Percentiles rank a stretch among this genome's conserved stretches.
Conservation (phyloP, 2,888 invertebrate genomes). For the Schizaphis graminum region DNA sequence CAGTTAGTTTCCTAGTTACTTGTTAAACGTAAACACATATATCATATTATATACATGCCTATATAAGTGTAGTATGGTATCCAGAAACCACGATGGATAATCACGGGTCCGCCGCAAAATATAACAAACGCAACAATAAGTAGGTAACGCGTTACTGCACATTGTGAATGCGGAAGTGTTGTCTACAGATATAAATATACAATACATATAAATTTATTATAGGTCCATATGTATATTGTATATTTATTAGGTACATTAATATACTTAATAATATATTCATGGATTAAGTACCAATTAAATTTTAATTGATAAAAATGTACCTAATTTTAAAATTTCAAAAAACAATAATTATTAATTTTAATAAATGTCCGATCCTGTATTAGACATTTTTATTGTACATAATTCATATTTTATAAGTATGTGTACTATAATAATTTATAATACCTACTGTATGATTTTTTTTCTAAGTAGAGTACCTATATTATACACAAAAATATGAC, state of each 20-base stretch:
- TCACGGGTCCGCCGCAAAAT: background rate
- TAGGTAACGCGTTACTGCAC: slow-evolving; percentile 34
- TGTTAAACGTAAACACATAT: background rate
- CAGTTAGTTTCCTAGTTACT: background rate
- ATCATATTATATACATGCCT: background rate
- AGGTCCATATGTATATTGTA: background rate
- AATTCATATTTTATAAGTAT: background rate
- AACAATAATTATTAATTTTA: background rate
- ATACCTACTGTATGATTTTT: background rate
- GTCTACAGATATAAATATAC: background rate
- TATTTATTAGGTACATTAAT: background rate
- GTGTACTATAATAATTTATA: background rate
- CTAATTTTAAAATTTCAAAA: background rate
- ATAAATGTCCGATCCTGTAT: background rate
- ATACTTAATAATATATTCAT: background rate
- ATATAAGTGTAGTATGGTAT: background rate
- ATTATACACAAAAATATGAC: background rate
- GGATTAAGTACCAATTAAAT: no score
- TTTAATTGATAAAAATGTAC: background rate
- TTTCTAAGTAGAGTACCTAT: background rate
- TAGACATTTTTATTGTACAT: background rate
- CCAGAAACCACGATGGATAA: slow-evolving; percentile 1
- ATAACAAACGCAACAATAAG: slow-evolving; percentile 21
- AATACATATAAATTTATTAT: background rate
- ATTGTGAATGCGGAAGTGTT: slow-evolving; percentile 31